phyloP scores from a whole-genome alignment of 1,140 invertebrate species.

The Drosophila rufa region DNA sequence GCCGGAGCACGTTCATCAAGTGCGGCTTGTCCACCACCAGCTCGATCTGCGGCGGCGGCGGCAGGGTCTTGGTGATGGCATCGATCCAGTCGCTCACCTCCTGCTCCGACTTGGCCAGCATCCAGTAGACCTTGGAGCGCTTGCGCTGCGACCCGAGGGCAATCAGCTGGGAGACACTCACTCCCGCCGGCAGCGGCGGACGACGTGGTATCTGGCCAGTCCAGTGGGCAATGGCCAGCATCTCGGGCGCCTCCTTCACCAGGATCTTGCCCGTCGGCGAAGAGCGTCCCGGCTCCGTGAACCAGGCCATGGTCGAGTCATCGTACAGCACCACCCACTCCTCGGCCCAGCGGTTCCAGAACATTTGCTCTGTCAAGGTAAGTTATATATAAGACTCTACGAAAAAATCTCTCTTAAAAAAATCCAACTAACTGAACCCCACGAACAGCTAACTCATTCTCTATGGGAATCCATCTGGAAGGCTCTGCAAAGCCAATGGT shows the following conservation, averaged over 20 bases:
- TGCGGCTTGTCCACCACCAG: slow-evolving; percentile 88
- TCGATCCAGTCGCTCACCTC: slow-evolving; percentile 91
- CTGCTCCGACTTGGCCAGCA: slow-evolving; percentile 88
- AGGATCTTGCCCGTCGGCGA: slow-evolving; percentile 85
- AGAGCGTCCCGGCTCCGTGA: slow-evolving; percentile 86
- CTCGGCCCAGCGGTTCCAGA: slow-evolving; percentile 92
- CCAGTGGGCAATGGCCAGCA: slow-evolving; percentile 92
- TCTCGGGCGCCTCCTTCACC: slow-evolving; percentile 91
- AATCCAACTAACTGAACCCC: background rate
- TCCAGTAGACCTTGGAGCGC: slow-evolving; percentile 87
- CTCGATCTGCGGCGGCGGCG: slow-evolving; percentile 87
- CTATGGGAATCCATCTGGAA: background rate
- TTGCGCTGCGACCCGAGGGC: slow-evolving; percentile 89
- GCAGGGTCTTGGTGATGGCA: slow-evolving; percentile 90
- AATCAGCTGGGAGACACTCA: slow-evolving; percentile 89
- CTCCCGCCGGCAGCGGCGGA: slow-evolving; percentile 89
- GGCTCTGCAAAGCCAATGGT: slow-evolving; percentile 1
- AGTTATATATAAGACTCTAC: background rate
- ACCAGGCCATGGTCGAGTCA: slow-evolving; percentile 92
- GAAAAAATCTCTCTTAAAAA: background rate
- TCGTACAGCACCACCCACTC: slow-evolving; percentile 93
- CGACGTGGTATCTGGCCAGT: slow-evolving; percentile 89
- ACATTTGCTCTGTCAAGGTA: slow-evolving; percentile 87
- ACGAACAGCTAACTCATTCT: background rate
- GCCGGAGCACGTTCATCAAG: slow-evolving; percentile 87